Conservation (phyloP, 2,113 vertebrate species). For the Calypte anna region DNA sequence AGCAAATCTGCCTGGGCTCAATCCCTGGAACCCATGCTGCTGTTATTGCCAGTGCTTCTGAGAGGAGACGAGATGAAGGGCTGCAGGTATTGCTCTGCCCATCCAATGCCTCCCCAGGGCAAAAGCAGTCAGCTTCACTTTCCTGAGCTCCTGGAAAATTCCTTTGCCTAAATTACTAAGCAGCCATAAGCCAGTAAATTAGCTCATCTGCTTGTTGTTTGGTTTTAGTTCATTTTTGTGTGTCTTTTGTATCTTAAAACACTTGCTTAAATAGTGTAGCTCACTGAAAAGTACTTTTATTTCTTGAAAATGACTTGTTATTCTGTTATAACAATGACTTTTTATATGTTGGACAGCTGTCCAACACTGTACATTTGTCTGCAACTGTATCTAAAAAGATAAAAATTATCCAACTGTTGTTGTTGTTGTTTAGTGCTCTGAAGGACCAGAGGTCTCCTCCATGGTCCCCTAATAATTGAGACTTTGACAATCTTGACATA, state of each 20-base stretch:
- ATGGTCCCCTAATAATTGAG: not conserved
- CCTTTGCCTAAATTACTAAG: not conserved
- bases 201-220: fast-evolving
- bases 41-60: not conserved
- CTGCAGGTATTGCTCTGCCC: not conserved
- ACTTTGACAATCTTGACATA: not conserved
- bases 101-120: not conserved
- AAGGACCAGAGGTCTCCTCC: not conserved
- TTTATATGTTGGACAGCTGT: not conserved
- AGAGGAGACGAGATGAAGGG: not conserved
- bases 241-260: not conserved
- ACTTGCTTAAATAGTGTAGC: not conserved
- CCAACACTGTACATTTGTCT: not conserved
- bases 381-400: not conserved
- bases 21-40: not conserved
- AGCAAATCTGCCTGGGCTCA: not conserved
- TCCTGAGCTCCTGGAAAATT: not conserved
- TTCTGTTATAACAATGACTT: too few relatives aligned
- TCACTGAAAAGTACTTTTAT: not conserved
- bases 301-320: not conserved
- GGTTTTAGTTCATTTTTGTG: not conserved
- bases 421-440: not conserved
- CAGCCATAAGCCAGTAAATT: not conserved
- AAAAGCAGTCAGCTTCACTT: not conserved
- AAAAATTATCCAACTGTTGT: not conserved